phyloP scores from a whole-genome alignment of 1,140 invertebrate genomes.

The Drosophila pallidifrons region DNA sequence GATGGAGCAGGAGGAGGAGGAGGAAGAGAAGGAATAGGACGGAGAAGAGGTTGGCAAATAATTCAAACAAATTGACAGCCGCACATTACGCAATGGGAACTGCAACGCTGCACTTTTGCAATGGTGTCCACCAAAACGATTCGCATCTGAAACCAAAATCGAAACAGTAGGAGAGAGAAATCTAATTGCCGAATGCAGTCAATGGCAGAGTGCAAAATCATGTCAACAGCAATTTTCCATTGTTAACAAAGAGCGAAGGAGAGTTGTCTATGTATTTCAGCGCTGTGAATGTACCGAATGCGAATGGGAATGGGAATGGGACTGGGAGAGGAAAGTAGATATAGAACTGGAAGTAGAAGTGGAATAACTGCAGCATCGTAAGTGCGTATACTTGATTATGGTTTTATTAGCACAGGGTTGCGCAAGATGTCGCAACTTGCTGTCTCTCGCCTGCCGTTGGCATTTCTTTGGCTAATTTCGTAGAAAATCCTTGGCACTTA shows the following conservation, averaged over 20 bases:
- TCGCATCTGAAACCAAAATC: constrained; percentile 35
- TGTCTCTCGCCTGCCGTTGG: constrained; percentile 28
- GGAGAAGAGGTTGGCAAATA: constrained; percentile 54
- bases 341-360: neutral
- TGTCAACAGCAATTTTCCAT: constrained; percentile 85
- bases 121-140: constrained; percentile 68
- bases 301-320: neutral
- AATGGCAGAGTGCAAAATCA: constrained; percentile 85
- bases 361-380: constrained; percentile 41
- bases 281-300: neutral
- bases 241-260: constrained; percentile 61
- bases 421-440: constrained; percentile 2
- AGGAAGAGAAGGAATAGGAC: neutral
- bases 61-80: constrained; percentile 83
- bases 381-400: constrained; percentile 81
- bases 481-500: constrained; percentile 76
- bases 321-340: neutral
- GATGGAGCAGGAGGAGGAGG: neutral
- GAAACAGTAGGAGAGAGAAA: constrained; percentile 60
- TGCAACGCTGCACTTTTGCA: constrained; percentile 74
- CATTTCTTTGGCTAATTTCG: constrained; percentile 77
- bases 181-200: constrained; percentile 85
- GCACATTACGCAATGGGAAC: constrained; percentile 78
- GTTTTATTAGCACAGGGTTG: constrained; percentile 68
- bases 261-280: neutral